Percentiles rank a stretch among this genome's conserved stretches.
Evolutionary conservation across 2,888 invertebrate species (phyloP).

Genomic region (Dolichopus griseipennis): DNA sequence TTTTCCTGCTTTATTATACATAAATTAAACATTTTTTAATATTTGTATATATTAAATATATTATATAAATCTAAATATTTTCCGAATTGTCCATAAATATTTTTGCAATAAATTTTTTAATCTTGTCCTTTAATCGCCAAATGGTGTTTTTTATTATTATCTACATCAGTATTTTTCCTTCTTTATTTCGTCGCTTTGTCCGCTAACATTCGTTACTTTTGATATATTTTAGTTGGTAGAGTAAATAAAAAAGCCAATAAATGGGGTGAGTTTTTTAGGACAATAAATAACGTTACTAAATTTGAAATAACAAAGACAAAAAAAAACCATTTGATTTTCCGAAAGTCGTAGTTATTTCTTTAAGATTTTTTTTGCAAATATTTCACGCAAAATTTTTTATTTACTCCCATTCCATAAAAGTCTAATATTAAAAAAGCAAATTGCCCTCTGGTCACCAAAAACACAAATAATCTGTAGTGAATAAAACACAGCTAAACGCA

Average conservation of each 20-base stretch:
- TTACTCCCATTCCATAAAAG: too few relatives aligned
- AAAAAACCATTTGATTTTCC: neutral
- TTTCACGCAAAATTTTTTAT: too few relatives aligned
- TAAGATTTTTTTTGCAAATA: neutral
- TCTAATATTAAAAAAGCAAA: neutral
- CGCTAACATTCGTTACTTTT: neutral
- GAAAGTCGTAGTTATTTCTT: neutral
- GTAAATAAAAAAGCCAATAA: neutral
- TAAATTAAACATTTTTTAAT: too few relatives aligned
- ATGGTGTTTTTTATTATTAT: conserved; percentile 40
- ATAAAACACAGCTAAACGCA: neutral
- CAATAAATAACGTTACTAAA: neutral
- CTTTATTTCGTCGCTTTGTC: neutral
- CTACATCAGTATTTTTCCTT: conserved; percentile 1
- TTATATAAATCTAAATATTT: too few relatives aligned
- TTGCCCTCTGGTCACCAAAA: neutral
- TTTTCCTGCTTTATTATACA: too few relatives aligned
- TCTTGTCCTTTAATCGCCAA: conserved; percentile 45
- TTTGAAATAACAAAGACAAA: neutral
- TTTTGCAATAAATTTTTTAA: conserved; percentile 46
- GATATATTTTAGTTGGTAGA: neutral
- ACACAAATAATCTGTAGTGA: neutral
- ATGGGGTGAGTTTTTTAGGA: neutral
- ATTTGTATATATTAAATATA: too few relatives aligned
- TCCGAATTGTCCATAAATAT: conserved; percentile 38